Evolutionary conservation across 2,888 invertebrate genomes (phyloP), one percentile per base, ranked within the genome.

Genomic region (Drosophila neotestacea): DNA sequence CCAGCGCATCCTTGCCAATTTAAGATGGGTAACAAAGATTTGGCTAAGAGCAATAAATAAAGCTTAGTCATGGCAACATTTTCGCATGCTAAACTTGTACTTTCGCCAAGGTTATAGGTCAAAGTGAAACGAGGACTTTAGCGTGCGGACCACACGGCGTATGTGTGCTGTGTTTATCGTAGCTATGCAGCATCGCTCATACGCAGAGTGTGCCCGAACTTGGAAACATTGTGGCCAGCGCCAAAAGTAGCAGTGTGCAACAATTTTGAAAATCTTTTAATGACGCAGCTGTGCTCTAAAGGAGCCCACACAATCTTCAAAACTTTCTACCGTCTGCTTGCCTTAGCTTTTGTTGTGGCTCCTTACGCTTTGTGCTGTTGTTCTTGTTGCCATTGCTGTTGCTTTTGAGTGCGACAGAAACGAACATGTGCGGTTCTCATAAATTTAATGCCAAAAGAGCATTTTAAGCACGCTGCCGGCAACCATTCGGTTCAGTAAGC

Each of bases 371-470:
- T 9, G 32, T 6, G 27, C n/a, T 46, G 30, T 44, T 58, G 30
- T 27, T 39, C 13, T 6, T 36, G 51, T 34, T 34, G 54, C 44
- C 55, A 38, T 47, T 48, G 36, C 42, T 64, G 59, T 52, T 68
- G 60, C 67, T 64, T 61, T 56, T 67, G 50, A 71, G 67, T 83
- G 77, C 64, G 81, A 65, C 61, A 63, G 66, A 56, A 55, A 52
- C 56, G 67, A 89, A 72, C 90, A 85, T 69, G 70, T 85, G 90
- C 81, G 85, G 86, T 72, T 88, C 88, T 89, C 85, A 85, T 85
- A 85, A 85, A 85, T 88, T 88, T 89, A 85, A 83, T 77, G 70
- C 66, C 81, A 86, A 87, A 87, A 79, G 68, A 81, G 87, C 74
- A 89, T 88, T 82, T 85, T 83, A 86, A 86, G 87, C 83, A 78